These are phyloP conservation scores for Hemithea aestivaria DNA, from an alignment of 2,888 invertebrate genomes.

Conservation along the genomic window DNA sequence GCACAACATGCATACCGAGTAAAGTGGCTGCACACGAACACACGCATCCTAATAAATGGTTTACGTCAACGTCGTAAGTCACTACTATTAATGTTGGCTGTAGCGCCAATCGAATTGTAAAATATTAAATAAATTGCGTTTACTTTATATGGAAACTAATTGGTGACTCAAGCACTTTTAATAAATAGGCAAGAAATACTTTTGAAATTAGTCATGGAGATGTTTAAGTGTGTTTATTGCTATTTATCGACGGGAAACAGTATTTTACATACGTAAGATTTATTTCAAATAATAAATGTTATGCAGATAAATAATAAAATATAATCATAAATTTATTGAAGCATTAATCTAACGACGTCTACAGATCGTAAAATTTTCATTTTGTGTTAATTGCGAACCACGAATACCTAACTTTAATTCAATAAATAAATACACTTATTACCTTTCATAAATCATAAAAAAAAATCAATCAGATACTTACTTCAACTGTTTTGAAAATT, in stretches of 20 bases:
- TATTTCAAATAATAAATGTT: constrained; percentile 1
- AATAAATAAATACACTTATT: no score
- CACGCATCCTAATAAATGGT: constrained; percentile 35
- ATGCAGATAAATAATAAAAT: no score
- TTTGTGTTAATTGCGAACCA: no score
- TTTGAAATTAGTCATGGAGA: constrained; percentile 25
- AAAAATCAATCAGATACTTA: no score
- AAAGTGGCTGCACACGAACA: constrained; percentile 8
- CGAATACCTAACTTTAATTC: no score
- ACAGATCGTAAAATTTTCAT: no score
- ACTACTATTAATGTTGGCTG: constrained; percentile 34
- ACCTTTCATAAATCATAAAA: no score
- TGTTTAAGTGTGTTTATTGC: constrained; percentile 18
- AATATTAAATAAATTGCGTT: constrained; percentile 37
- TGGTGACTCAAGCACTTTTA: constrained; percentile 33
- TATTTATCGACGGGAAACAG: constrained; percentile 16
- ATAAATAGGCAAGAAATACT: constrained; percentile 32
- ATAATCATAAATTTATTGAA: no score
- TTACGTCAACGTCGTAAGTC: constrained; percentile 37
- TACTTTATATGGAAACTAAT: constrained; percentile 34
- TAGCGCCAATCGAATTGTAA: constrained; percentile 38
- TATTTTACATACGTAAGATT: constrained; percentile 12
- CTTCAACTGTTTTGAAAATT: no score
- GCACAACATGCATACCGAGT: neutral
- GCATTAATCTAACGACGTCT: no score